phyloP scores from a whole-genome alignment of 2,797 vertebrate species.

The Strix occidentalis region DNA sequence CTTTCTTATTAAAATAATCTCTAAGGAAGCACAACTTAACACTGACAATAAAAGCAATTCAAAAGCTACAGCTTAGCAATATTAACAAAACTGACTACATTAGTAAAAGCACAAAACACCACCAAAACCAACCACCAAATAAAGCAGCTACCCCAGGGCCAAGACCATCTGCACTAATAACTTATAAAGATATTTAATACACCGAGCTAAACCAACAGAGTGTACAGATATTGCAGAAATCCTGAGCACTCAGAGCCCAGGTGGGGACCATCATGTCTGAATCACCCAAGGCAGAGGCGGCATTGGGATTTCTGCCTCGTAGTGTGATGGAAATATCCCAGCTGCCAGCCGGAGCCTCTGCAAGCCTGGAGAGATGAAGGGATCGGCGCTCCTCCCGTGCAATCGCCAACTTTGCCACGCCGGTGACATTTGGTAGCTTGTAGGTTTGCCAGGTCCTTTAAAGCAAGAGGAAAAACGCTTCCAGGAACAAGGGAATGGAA shows the following conservation, averaged over 20 bases:
- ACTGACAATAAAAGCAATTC: background rate
- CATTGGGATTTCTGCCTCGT: fast-evolving
- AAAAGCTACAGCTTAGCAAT: background rate
- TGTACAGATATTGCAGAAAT: background rate
- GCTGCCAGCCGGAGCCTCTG: background rate
- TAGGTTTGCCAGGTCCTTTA: background rate
- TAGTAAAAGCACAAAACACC: background rate
- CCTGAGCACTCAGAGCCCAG: fast-evolving
- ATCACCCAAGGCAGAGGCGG: background rate
- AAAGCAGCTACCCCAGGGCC: background rate
- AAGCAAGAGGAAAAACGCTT: background rate
- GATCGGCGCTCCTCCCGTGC: background rate
- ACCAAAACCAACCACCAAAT: background rate
- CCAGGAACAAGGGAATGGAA: background rate
- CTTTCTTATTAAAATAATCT: background rate
- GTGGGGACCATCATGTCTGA: background rate
- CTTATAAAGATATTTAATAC: background rate
- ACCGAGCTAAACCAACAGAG: background rate
- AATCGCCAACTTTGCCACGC: background rate
- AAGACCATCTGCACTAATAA: background rate
- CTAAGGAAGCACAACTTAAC: background rate
- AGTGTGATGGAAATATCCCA: background rate
- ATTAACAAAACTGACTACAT: background rate
- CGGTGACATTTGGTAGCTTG: background rate
- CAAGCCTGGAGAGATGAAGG: background rate